Conservation (phyloP, 2,797 vertebrate species). For the Crenuchus spilurus region DNA sequence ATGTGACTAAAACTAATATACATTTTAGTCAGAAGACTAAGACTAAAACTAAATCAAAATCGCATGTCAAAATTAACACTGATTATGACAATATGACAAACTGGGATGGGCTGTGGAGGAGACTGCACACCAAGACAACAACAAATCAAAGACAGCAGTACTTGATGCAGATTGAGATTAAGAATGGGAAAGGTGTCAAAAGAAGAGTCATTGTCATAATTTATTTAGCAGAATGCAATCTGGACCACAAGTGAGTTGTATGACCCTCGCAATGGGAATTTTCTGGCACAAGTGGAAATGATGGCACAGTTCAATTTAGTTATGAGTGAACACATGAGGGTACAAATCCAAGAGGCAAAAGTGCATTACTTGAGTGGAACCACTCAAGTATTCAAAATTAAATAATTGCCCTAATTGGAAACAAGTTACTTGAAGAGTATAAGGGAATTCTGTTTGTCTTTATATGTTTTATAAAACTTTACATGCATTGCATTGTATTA, state of each 20-base stretch:
- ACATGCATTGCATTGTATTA: constrained; percentile 34
- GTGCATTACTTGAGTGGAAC: constrained; percentile 24
- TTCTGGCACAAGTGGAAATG: constrained; percentile 40
- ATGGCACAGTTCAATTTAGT: constrained; percentile 40
- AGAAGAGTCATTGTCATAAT: constrained; percentile 42
- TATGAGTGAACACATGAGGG: neutral
- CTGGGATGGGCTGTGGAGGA: constrained; percentile 32
- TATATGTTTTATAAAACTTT: constrained; percentile 36
- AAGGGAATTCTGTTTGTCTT: constrained; percentile 39
- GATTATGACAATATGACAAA: constrained; percentile 38
- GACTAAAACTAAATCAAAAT: too few species aligned
- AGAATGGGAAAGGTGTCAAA: constrained; percentile 44
- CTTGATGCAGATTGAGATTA: constrained; percentile 32
- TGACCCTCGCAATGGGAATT: constrained; percentile 50
- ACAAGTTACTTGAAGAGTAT: constrained; percentile 27
- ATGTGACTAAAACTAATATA: too few species aligned
- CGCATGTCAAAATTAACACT: constrained; percentile 36
- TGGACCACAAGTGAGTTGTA: constrained; percentile 34
- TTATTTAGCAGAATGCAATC: constrained; percentile 42
- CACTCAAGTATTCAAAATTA: constrained; percentile 49
- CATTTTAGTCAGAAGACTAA: too few species aligned
- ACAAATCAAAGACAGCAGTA: constrained; percentile 36
- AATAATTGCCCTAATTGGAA: constrained; percentile 39
- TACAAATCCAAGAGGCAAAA: constrained; percentile 28
- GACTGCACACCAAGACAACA: constrained; percentile 36